These are phyloP conservation scores for Parotocinclus haroldoi DNA, from an alignment of 2,797 vertebrate species.

Conservation along the genomic window DNA sequence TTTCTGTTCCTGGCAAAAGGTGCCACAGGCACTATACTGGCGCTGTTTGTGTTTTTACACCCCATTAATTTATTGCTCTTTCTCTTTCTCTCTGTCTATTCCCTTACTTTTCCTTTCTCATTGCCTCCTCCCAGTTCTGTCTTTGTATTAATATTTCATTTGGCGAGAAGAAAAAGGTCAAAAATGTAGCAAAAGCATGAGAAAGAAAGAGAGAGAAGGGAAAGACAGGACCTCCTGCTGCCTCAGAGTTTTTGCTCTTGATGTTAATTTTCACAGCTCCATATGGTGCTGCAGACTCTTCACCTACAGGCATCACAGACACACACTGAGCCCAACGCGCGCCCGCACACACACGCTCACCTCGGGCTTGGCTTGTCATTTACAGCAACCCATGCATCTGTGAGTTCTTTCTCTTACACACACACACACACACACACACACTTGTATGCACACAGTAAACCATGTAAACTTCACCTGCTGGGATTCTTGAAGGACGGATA, in stretches of 20 bases:
- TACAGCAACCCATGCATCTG: slow-evolving; percentile 93
- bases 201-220: slow-evolving; percentile 27
- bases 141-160: slow-evolving; percentile 77
- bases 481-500: slow-evolving; percentile 1
- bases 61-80: slow-evolving; percentile 87
- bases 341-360: slow-evolving; percentile 26
- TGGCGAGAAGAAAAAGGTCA: slow-evolving; percentile 42
- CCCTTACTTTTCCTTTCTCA: not conserved
- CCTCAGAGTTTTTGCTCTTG: slow-evolving; percentile 85
- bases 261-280: slow-evolving; percentile 98
- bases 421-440: slow-evolving; percentile 17
- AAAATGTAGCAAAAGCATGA: slow-evolving; percentile 21
- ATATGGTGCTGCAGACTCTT: slow-evolving; percentile 99
- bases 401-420: slow-evolving; percentile 68
- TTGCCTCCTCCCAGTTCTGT: not conserved
- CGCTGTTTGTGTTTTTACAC: slow-evolving; percentile 72
- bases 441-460: slow-evolving; percentile 19
- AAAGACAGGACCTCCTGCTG: slow-evolving; percentile 67
- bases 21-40: slow-evolving; percentile 78
- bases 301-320: slow-evolving; percentile 88
- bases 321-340: slow-evolving; percentile 29
- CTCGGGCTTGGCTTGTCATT: slow-evolving; percentile 94
- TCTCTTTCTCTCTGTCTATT: slow-evolving; percentile 53
- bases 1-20: slow-evolving; percentile 72
- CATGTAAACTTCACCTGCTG: slow-evolving; percentile 11